Percentiles rank a stretch among this genome's conserved stretches.
These are phyloP conservation scores for Myotis lucifugus DNA, from an alignment of 2,113 vertebrate species.

Conservation along the genomic window DNA sequence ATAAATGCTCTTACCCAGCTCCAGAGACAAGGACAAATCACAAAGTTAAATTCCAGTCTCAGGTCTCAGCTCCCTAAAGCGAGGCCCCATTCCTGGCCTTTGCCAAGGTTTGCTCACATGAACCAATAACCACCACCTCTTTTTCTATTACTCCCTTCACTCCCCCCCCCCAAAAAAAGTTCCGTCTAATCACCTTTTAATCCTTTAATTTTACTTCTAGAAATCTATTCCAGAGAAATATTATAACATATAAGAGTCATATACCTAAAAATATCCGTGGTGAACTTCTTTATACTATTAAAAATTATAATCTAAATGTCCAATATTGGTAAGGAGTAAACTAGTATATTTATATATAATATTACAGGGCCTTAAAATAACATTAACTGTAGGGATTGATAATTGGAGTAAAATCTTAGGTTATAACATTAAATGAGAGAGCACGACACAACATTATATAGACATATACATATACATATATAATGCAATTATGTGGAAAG, in stretches of 20 bases:
- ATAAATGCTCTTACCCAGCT: not conserved
- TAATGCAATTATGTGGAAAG: not conserved
- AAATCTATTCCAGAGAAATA: conserved; percentile 30
- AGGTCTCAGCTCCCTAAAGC: not conserved
- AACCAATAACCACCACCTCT: not conserved
- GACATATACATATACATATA: too few relatives aligned
- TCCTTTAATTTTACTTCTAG: conserved; percentile 18
- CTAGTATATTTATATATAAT: not conserved
- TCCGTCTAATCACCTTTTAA: not conserved
- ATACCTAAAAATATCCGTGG: not conserved
- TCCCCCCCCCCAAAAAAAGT: not conserved
- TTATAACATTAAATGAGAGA: conserved; percentile 36
- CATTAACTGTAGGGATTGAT: not conserved
- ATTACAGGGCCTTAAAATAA: conserved; percentile 3
- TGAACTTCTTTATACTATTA: conserved; percentile 22
- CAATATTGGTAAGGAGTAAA: not conserved
- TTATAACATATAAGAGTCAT: not conserved
- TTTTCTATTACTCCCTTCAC: not conserved
- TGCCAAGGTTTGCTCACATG: not conserved
- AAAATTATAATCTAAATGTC: not conserved
- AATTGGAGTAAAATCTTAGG: not conserved
- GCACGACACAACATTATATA: not conserved
- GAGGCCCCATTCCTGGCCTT: not conserved
- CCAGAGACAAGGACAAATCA: not conserved
- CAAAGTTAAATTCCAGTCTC: not conserved